Evolutionary conservation across 2,888 invertebrate genomes (phyloP), one percentile per base, ranked within the genome.

Genomic region (Campopleginae sp.): DNA sequence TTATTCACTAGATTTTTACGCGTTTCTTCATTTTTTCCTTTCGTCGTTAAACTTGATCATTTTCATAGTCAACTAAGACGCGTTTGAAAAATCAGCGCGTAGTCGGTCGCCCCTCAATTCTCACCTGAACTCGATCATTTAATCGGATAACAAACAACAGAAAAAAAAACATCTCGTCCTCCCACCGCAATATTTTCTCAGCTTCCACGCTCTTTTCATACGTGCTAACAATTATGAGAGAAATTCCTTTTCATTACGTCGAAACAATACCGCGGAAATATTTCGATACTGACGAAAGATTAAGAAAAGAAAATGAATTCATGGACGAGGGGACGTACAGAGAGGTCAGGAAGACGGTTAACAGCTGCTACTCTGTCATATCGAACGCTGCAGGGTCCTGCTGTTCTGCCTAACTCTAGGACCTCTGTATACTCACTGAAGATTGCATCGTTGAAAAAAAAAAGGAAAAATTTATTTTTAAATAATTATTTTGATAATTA

Each of bases 331-430:
- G n/a, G 31, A 70, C 63, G 83, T 65, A 80, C 46, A 54, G 65
- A 48, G 79, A 63, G 80, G 76, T 80, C 80, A 66, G 76, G 76
- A 76, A 80, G 84, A 80, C 80, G 80, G 80, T 80, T 84, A 80
- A 80, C 80, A 84, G 84, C 84, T 84, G 84, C 80, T 76, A 27
- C 72, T 80, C 46, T 71, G 70, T 71, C 54, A 80, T 76, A 70
- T 61, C 71, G 74, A 65, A 61, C 58, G 46, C 44, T 70, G 46
- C 70, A 58, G 61, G 48, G 65, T 84, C 80, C 70, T 61, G 82
- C 77, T 77, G 61, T 23, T 17, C 23, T 63, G 65, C 44, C 66
- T 80, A 51, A 74, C 61, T 80, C 80, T 72, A 80, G 76, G 76
- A 84, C 71, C 19, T 46, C 19, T 51, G 23, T n/a, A 38, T 44